phyloP scores from a whole-genome alignment of 2,888 invertebrate species.

The Lucinisca nassula region DNA sequence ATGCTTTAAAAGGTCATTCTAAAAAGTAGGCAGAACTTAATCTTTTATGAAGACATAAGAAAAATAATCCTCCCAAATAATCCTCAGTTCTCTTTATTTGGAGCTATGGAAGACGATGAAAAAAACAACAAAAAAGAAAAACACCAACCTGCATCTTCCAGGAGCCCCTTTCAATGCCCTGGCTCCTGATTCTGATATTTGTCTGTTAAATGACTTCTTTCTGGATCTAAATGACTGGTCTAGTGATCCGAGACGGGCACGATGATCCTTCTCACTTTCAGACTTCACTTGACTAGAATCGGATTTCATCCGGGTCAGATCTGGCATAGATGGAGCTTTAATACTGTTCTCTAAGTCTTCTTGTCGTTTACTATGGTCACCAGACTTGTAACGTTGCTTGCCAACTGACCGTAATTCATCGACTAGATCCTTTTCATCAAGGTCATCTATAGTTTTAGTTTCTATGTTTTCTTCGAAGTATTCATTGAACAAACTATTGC shows the following conservation, averaged over 20 bases:
- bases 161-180: conserved; percentile 68
- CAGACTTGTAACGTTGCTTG: conserved; percentile 15
- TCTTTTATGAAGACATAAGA: too few relatives aligned
- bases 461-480: conserved; percentile 81
- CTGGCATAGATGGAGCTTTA: conserved; percentile 67
- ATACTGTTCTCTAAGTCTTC: conserved; percentile 23
- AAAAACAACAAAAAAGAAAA: too few relatives aligned
- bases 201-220: conserved; percentile 73
- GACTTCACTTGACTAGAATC: conserved; percentile 24
- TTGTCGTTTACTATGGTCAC: conserved; percentile 2
- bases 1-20: too few relatives aligned
- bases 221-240: conserved; percentile 64
- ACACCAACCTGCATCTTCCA: conserved; percentile 80
- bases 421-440: conserved; percentile 74
- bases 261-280: conserved; percentile 40
- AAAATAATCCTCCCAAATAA: too few relatives aligned
- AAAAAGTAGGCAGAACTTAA: too few relatives aligned
- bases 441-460: conserved; percentile 81
- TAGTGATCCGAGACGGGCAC: conserved; percentile 69
- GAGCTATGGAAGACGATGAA: too few relatives aligned
- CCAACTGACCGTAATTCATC: conserved; percentile 66
- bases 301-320: conserved; percentile 40
- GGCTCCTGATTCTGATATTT: conserved; percentile 68
- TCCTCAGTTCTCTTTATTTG: too few relatives aligned
- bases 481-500: conserved; percentile 85